Base-by-base conservation (phyloP, 2,888 invertebrate genomes). In the Leucoptera coffeella region DNA sequence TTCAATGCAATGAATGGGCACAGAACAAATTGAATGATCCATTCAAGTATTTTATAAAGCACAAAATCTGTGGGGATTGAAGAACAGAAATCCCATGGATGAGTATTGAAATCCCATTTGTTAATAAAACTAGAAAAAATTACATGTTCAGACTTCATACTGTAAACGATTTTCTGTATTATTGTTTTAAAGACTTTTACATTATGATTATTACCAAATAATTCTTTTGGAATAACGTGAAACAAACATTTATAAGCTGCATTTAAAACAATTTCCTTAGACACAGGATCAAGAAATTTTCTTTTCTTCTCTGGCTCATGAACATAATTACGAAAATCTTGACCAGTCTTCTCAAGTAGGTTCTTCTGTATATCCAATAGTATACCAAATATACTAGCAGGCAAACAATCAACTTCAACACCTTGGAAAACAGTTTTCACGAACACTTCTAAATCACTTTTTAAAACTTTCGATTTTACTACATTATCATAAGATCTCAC, bases 61-160 rank as follows among this genome's bases (percentile, higher is more conserved):
- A 57, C 33, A 11, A 35, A 36, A 22, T 30, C 38, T 12, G 40
- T 29, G 12, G 24, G 28, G 14, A 22, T 15, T 14, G 27, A 26
- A n/a, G 38, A 9, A 23, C 45, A 10, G 10, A 29, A 32, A 17
- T 40, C 42, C 71, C 71, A 67, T 2, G 47, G 41, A 3, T 30
- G 15, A 12, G 39, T 29, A 11, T 42, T 35, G 6, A 51, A 39
- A 20, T 64, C 42, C 72, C 71, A 72, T 28, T 47, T 51, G 20
- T 36, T 31, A 8, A 56, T 27, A 6, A 45, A 28, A 31, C 46
- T 47, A 9, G 30, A 31, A 15, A 57, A 28, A 10, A 42, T 32
- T 15, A 60, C 37, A 40, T 60, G 47, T 37, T 72, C 62, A 10
- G 53, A 45, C 27, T 53, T 58, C 64, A 67, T 69, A 26, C 58